phyloP scores from a whole-genome alignment of 2,797 vertebrate genomes.

The Valencia hispanica region DNA sequence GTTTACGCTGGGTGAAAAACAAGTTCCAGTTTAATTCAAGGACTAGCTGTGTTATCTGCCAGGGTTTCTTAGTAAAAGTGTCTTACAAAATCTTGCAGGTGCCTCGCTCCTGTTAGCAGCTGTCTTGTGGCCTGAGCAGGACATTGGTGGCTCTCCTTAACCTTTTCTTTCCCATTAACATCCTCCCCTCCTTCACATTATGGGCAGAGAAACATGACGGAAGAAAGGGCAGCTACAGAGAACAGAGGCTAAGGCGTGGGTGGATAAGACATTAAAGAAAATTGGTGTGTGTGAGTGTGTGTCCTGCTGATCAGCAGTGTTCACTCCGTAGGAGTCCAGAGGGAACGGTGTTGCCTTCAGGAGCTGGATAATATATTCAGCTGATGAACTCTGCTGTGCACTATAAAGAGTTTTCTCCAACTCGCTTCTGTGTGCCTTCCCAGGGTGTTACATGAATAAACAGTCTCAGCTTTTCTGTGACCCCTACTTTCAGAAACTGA shows the following conservation, averaged over 20 bases:
- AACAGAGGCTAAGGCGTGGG: constrained; percentile 54
- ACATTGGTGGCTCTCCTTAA: constrained; percentile 71
- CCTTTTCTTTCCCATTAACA: constrained; percentile 76
- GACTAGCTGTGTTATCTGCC: constrained; percentile 22
- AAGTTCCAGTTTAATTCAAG: constrained; percentile 18
- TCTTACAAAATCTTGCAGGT: constrained; percentile 19
- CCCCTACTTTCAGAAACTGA: constrained; percentile 54
- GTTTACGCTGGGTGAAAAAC: constrained; percentile 27
- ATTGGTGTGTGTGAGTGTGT: constrained; percentile 36
- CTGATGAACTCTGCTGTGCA: constrained; percentile 70
- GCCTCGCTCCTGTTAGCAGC: constrained; percentile 26
- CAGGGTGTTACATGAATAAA: constrained; percentile 68
- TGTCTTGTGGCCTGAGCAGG: constrained; percentile 47
- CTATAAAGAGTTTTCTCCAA: constrained; percentile 63
- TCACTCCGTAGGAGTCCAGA: constrained; percentile 66
- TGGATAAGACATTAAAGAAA: constrained; percentile 53
- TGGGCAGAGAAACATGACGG: constrained; percentile 52
- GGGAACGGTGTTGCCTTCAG: constrained; percentile 70
- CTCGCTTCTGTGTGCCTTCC: constrained; percentile 54
- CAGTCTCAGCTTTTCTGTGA: constrained; percentile 63
- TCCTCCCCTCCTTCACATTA: constrained; percentile 68
- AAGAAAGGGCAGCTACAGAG: constrained; percentile 65
- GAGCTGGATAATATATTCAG: constrained; percentile 71
- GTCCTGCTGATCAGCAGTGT: constrained; percentile 73
- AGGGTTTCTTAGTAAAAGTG: constrained; percentile 6